Evolutionary conservation across 2,797 vertebrate genomes (phyloP), one percentile per base, ranked within the genome.

Genomic region (Delichon dasypus): DNA sequence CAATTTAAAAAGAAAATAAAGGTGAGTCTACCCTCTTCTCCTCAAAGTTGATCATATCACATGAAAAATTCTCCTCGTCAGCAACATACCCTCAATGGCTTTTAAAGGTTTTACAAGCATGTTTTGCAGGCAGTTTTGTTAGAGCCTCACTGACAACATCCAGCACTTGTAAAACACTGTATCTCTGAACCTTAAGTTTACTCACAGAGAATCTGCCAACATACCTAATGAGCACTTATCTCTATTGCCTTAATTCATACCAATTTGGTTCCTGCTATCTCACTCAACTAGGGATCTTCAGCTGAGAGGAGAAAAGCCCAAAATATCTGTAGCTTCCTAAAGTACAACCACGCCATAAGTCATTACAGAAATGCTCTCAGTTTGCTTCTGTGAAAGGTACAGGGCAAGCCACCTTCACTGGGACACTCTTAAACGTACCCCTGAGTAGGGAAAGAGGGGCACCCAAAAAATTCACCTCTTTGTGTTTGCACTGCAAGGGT

Each of bases 1-100:
- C 62, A 88, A 64, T 89, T 96, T 89, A 91, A 94, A 93, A 95
- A 85, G 68, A 95, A 94, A 89, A 92, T 83, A 88, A 93, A 93
- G 48, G 74, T 54, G 11, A 62, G 15, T 16, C 32, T 78, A 34
- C n/a, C 20, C 16, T 66, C n/a, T 85, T 73, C 21, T 72, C 11
- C 42, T 85, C n/a, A 42, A 95, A 94, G 79, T 95, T 95, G 90
- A 77, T 30, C 29, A 11, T 21, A 74, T 60, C 44, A 55, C 19
- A 73, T 27, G 29, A 61, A 88, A 91, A 70, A 55, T 91, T 96
- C 20, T 82, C 44, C 70, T 88, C 70, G 70, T 91, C 72, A 91
- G 74, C 89, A 95, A 91, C 47, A 70, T 83, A 94, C 70, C 74
- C 76, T 84, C 65, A 91, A 89, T 85, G 84, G 66, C 79, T 91